Conservation (phyloP, 2,888 invertebrate genomes). For the Drosophila mimica region DNA sequence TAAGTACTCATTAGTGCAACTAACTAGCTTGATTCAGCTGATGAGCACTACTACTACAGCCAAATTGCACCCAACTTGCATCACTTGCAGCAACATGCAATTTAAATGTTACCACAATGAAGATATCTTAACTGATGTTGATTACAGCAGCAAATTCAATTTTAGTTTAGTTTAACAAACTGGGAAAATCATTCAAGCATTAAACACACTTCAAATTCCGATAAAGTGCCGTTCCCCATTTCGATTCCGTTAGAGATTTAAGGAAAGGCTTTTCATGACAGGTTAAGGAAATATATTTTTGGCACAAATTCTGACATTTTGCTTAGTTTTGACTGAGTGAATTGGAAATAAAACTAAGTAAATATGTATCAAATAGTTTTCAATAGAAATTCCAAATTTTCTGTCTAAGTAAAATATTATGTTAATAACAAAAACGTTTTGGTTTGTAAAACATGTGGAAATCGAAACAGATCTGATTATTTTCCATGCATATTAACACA, state of each 20-base stretch:
- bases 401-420: background rate
- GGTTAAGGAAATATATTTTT: background rate
- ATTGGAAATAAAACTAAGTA: background rate
- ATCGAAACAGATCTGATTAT: background rate
- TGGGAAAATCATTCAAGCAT: slow-evolving; percentile 13
- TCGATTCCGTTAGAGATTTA: background rate
- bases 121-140: background rate
- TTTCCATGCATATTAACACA: background rate
- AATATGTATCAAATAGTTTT: background rate
- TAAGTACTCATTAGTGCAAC: slow-evolving; percentile 55
- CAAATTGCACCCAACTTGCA: slow-evolving; percentile 48
- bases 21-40: slow-evolving; percentile 41
- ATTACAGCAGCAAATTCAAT: slow-evolving; percentile 4
- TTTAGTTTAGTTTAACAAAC: background rate
- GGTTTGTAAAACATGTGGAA: background rate
- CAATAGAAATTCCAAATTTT: background rate
- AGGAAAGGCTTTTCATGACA: too few relatives aligned
- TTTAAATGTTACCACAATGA: slow-evolving; percentile 20
- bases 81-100: slow-evolving; percentile 38
- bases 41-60: slow-evolving; percentile 17
- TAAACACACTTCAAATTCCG: slow-evolving; percentile 2
- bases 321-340: background rate
- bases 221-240: background rate
- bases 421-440: background rate
- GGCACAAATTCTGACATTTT: background rate